These are phyloP conservation scores for Aethes cnicana DNA, from an alignment of 2,888 invertebrate genomes.

Conservation along the genomic window DNA sequence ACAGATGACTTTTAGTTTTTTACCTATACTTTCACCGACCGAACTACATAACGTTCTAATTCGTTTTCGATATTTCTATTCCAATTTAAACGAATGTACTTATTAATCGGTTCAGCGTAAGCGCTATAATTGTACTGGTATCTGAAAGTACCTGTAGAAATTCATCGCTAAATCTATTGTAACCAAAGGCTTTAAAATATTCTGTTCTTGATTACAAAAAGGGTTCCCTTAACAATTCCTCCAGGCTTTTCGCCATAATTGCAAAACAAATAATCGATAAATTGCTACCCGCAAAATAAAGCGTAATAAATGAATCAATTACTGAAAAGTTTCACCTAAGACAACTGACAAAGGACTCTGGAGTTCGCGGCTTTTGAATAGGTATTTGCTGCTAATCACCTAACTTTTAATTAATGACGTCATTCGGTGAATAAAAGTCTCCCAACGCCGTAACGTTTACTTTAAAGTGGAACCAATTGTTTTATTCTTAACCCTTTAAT, in stretches of 20 bases:
- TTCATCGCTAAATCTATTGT: conserved; percentile 15
- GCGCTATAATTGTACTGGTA: no score
- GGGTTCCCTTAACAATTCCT: conserved; percentile 17
- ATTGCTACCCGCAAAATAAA: conserved; percentile 45
- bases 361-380: conserved; percentile 48
- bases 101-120: no score
- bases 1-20: no score
- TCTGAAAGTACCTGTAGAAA: conserved; percentile 2
- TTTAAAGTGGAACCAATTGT: conserved; percentile 26
- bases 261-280: conserved; percentile 49
- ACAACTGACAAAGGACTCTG: conserved; percentile 54
- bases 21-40: no score
- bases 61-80: no score
- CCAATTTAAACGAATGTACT: no score
- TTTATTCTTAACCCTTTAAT: conserved; percentile 25
- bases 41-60: no score
- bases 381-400: conserved; percentile 64
- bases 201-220: conserved; percentile 28
- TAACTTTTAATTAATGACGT: conserved; percentile 68
- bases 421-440: conserved; percentile 57
- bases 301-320: conserved; percentile 59
- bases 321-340: conserved; percentile 44
- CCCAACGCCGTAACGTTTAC: conserved; percentile 34
- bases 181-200: conserved; percentile 18
- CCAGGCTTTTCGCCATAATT: conserved; percentile 28